These are phyloP conservation scores for Cryptoleucopteryx plumbea DNA, from an alignment of 2,113 vertebrate species.

Conservation along the genomic window DNA sequence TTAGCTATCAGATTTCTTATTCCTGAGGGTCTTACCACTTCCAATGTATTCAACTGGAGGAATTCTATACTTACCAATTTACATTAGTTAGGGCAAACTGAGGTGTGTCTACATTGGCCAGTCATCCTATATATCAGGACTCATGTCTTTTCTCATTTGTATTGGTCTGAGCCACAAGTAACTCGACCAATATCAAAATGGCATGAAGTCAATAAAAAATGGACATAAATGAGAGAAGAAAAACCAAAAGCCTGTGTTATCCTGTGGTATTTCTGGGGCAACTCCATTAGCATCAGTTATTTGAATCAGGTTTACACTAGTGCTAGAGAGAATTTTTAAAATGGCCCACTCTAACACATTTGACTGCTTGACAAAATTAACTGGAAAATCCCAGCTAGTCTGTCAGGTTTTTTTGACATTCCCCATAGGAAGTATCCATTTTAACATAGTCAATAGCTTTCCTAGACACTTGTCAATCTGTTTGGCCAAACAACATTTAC, in stretches of 20 bases:
- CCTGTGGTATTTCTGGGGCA: neutral
- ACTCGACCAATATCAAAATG: neutral
- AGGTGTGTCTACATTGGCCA: neutral
- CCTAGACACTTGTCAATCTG: slow-evolving; percentile 36
- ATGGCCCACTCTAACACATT: neutral
- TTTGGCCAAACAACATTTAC: slow-evolving; percentile 37
- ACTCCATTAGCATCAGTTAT: neutral
- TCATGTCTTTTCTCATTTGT: neutral
- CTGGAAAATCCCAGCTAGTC: neutral
- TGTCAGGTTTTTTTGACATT: neutral
- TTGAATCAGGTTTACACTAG: neutral
- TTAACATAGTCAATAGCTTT: slow-evolving; percentile 15
- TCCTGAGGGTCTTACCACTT: neutral
- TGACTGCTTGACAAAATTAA: slow-evolving; percentile 1
- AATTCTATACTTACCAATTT: neutral
- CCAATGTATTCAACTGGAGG: neutral
- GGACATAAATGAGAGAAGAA: neutral
- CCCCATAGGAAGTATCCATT: slow-evolving; percentile 46
- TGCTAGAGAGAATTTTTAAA: neutral
- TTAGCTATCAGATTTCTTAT: neutral
- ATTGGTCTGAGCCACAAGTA: neutral
- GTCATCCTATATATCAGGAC: neutral
- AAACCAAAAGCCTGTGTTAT: neutral
- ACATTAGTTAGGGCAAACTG: neutral
- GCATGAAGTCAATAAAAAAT: neutral